Evolutionary conservation across 1,140 invertebrate genomes (phyloP).

Genomic region (Heliconius melpomene): DNA sequence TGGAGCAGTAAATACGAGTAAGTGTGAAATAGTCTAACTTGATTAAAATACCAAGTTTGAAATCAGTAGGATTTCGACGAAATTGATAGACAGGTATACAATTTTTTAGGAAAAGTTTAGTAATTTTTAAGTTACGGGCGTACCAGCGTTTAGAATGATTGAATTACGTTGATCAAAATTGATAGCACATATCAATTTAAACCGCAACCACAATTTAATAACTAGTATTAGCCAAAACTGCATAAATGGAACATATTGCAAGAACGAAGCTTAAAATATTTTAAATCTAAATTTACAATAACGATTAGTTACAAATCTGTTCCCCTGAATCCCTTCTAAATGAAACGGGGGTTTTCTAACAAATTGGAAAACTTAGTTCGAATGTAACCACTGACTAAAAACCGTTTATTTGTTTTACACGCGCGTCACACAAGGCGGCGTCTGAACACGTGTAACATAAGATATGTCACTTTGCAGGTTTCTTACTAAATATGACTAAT

Average conservation of each 20-base stretch:
- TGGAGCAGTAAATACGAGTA: no score
- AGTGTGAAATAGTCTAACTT: background rate
- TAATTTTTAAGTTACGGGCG: background rate
- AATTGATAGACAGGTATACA: background rate
- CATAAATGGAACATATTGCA: background rate
- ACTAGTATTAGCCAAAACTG: no score
- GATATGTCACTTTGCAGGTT: background rate
- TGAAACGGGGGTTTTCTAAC: background rate
- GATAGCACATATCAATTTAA: no score
- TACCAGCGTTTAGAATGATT: no score
- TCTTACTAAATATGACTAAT: background rate
- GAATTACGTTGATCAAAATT: no score
- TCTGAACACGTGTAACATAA: background rate
- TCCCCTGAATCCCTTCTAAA: background rate
- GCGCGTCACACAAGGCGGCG: background rate
- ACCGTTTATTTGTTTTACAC: background rate
- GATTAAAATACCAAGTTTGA: background rate
- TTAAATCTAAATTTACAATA: background rate
- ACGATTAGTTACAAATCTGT: background rate
- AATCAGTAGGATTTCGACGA: no score
- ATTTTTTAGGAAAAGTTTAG: background rate
- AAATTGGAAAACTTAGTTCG: slow-evolving; percentile 9
- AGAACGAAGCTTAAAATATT: background rate
- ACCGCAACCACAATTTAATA: no score
- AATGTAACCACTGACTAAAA: background rate